A percentile compares a stretch with the other conserved stretches of the same genome.
These are phyloP conservation scores for Malachius bipustulatus DNA, from an alignment of 2,888 invertebrate genomes.

Conservation along the genomic window DNA sequence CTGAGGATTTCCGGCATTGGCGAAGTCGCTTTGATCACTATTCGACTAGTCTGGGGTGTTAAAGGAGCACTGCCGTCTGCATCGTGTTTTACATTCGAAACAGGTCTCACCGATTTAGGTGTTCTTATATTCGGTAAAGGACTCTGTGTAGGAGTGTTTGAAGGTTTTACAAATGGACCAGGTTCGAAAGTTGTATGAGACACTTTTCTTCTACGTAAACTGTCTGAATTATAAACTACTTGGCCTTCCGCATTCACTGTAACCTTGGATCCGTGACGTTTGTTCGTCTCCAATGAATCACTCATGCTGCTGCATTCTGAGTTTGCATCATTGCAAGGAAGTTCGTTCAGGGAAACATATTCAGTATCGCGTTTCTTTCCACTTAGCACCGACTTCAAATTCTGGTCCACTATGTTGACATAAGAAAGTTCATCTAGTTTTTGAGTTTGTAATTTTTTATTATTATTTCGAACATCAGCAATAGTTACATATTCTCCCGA, in stretches of 20 bases:
- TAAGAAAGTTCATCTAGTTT: constrained; percentile 39
- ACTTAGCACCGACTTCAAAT: constrained; percentile 46
- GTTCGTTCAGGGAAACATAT: constrained; percentile 70
- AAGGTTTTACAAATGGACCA: constrained; percentile 69
- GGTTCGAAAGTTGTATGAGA: constrained; percentile 80
- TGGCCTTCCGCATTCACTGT: constrained; percentile 77
- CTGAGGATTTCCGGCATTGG: constrained; percentile 45
- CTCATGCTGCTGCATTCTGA: constrained; percentile 17
- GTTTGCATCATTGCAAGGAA: constrained; percentile 41
- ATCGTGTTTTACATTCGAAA: constrained; percentile 23
- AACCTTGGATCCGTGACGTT: constrained; percentile 62
- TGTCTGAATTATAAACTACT: constrained; percentile 80
- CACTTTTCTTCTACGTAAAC: constrained; percentile 64
- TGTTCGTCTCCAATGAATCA: constrained; percentile 44
- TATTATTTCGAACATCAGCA: constrained; percentile 70
- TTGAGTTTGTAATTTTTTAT: constrained; percentile 41
- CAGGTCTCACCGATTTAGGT: constrained; percentile 36
- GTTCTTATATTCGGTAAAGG: constrained; percentile 38
- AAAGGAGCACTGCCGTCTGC: constrained; percentile 37
- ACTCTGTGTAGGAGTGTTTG: constrained; percentile 36
- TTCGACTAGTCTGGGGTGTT: constrained; percentile 54
- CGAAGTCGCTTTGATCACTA: constrained; percentile 35
- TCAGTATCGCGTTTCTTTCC: constrained; percentile 55
- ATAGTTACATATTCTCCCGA: constrained; percentile 78
- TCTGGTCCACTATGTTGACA: constrained; percentile 54